These are phyloP conservation scores for Haliclona indistincta DNA, from an alignment of 37 sponge, comb jelly and placozoan genomes.

Conservation along the genomic window DNA sequence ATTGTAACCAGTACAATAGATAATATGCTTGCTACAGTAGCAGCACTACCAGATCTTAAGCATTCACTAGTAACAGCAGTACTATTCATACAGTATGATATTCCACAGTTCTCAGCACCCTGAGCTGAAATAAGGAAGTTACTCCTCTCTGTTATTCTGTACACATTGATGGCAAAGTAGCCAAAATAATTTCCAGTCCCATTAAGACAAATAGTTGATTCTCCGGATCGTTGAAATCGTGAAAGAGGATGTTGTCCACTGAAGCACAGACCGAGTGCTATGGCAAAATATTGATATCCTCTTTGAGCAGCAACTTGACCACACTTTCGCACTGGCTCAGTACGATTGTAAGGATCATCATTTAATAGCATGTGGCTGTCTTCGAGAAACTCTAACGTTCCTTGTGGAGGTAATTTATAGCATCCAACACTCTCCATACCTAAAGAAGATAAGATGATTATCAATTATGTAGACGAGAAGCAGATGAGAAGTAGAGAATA, in stretches of 20 bases:
- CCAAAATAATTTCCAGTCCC: constrained; percentile 6
- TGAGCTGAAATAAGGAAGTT: constrained; percentile 1
- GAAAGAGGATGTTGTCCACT: neutral
- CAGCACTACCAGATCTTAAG: no score
- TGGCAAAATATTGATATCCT: constrained; percentile 3
- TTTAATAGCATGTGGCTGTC: neutral
- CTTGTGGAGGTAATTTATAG: constrained; percentile 9
- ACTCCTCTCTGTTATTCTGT: constrained; percentile 10
- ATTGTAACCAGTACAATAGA: no score
- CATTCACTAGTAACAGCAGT: neutral
- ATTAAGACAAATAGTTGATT: constrained; percentile 6
- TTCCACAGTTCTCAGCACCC: constrained; percentile 8
- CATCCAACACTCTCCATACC: constrained; percentile 12
- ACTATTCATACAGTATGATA: constrained; percentile 15
- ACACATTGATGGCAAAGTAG: constrained; percentile 19
- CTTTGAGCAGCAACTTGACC: constrained; percentile 7
- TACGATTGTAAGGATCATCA: constrained; percentile 9
- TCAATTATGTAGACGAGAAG: neutral
- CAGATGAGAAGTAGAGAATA: neutral
- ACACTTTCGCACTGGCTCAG: constrained; percentile 27
- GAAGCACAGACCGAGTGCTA: constrained; percentile 13
- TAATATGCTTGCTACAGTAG: no score
- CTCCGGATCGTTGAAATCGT: constrained; percentile 6
- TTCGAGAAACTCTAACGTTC: constrained; percentile 3
- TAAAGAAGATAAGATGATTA: neutral